A percentile compares a stretch with the other conserved stretches of the same genome.
phyloP scores from a whole-genome alignment of 1,140 invertebrate species.

The Drosophila tristis region DNA sequence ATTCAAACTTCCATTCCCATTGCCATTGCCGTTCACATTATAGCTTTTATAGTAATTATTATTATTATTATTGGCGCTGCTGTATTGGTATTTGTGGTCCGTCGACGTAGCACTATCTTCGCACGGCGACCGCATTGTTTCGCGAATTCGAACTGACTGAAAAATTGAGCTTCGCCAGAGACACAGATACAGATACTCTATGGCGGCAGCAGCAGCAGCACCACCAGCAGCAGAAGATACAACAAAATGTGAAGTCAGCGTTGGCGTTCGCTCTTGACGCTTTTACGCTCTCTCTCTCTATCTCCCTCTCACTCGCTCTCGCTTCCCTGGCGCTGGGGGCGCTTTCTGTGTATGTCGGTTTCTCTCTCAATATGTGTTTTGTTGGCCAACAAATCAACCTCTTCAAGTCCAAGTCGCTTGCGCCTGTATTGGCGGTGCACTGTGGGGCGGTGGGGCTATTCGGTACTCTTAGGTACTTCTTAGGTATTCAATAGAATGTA shows the following conservation, averaged over 20 bases:
- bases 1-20: slow-evolving; percentile 45
- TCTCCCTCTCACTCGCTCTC: slow-evolving; percentile 29
- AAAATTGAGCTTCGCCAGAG: slow-evolving; percentile 46
- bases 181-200: slow-evolving; percentile 16
- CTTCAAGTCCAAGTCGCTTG: slow-evolving; percentile 28
- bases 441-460: too few species aligned
- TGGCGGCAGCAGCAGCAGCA: slow-evolving; percentile 26
- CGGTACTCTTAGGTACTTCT: slow-evolving; percentile 1
- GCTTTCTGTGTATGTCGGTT: slow-evolving; percentile 15
- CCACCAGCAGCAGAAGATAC: slow-evolving; percentile 35
- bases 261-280: slow-evolving; percentile 47
- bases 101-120: slow-evolving; percentile 66
- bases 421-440: not conserved
- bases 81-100: slow-evolving; percentile 69
- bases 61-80: slow-evolving; percentile 57
- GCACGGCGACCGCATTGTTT: slow-evolving; percentile 78
- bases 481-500: too few species aligned
- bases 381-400: slow-evolving; percentile 60
- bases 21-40: slow-evolving; percentile 65
- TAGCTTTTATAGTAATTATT: slow-evolving; percentile 75
- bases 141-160: slow-evolving; percentile 79
- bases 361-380: slow-evolving; percentile 25
- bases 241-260: slow-evolving; percentile 59
- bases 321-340: not conserved
- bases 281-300: slow-evolving; percentile 9